phyloP scores from a whole-genome alignment of 2,888 invertebrate genomes.

The Zygothrica quintamaculata region DNA sequence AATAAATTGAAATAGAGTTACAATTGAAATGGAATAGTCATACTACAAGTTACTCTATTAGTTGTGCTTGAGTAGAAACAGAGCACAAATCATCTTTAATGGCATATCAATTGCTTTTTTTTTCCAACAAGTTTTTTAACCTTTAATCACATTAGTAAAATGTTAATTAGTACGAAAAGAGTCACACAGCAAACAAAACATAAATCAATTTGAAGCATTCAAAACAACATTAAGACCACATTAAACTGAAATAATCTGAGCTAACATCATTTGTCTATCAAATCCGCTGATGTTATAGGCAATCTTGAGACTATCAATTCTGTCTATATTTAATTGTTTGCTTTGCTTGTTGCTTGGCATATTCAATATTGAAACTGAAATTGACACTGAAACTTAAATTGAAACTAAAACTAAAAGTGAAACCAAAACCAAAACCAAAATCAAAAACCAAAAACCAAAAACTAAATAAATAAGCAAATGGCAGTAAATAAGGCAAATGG shows the following conservation, averaged over 20 bases:
- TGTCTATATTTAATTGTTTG: slow-evolving; percentile 61
- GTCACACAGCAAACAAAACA: too few relatives aligned
- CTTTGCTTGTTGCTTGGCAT: slow-evolving; percentile 21
- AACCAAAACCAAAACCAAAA: slow-evolving; percentile 24
- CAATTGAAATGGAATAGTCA: too few relatives aligned
- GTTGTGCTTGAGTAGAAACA: too few relatives aligned
- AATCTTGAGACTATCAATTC: too few relatives aligned
- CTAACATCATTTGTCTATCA: slow-evolving; percentile 73
- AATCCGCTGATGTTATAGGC: slow-evolving; percentile 28
- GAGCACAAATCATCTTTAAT: too few relatives aligned
- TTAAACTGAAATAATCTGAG: slow-evolving; percentile 75
- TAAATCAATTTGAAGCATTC: slow-evolving; percentile 26
- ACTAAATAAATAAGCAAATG: slow-evolving; percentile 17
- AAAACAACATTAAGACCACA: slow-evolving; percentile 55
- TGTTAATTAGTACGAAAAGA: too few relatives aligned
- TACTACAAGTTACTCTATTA: too few relatives aligned
- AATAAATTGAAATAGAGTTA: too few relatives aligned
- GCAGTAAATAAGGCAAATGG: slow-evolving; percentile 48
- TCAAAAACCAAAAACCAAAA: slow-evolving; percentile 22
- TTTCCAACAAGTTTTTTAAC: too few relatives aligned
- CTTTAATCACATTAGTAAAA: too few relatives aligned
- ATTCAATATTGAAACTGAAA: slow-evolving; percentile 26
- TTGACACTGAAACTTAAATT: slow-evolving; percentile 32
- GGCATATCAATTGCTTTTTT: too few relatives aligned
- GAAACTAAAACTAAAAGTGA: slow-evolving; percentile 31